Conservation (phyloP, 2,888 invertebrate genomes). For the Panopea generosa region DNA sequence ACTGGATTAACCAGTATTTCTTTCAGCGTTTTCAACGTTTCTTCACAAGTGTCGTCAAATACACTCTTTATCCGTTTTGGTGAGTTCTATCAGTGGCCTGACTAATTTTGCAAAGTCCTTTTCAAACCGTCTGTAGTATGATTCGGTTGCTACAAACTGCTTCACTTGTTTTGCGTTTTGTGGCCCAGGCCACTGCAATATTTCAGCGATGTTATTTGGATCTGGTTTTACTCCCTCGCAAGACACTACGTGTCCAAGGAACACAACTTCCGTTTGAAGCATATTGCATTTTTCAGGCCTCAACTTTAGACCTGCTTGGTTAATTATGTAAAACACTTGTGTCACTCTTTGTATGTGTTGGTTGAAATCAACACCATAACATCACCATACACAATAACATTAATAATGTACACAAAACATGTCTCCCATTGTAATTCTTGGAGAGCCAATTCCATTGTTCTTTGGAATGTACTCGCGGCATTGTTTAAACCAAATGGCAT, state of each 20-base stretch:
- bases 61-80: constrained; percentile 2
- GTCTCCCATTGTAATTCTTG: constrained; percentile 28
- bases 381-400: constrained; percentile 27
- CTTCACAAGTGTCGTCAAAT: constrained; percentile 6
- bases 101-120: constrained; percentile 15
- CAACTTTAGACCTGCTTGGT: constrained; percentile 19
- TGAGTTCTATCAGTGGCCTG: constrained; percentile 11
- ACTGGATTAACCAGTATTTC: constrained; percentile 15
- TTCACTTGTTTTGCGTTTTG: constrained; percentile 16
- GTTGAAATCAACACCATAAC: constrained; percentile 15
- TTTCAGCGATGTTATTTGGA: constrained; percentile 14
- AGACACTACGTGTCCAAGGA: constrained; percentile 13
- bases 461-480: constrained; percentile 11
- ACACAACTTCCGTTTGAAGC: background rate
- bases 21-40: constrained; percentile 40
- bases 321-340: constrained; percentile 21
- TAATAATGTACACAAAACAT: constrained; percentile 17
- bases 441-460: constrained; percentile 16
- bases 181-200: constrained; percentile 10
- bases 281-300: constrained; percentile 13
- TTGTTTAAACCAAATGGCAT: constrained; percentile 26
- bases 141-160: constrained; percentile 11
- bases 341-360: constrained; percentile 29
- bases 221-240: constrained; percentile 11
- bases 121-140: constrained; percentile 23